Evolutionary conservation across 2,797 vertebrate species (phyloP).

Genomic region (Netta rufina): DNA sequence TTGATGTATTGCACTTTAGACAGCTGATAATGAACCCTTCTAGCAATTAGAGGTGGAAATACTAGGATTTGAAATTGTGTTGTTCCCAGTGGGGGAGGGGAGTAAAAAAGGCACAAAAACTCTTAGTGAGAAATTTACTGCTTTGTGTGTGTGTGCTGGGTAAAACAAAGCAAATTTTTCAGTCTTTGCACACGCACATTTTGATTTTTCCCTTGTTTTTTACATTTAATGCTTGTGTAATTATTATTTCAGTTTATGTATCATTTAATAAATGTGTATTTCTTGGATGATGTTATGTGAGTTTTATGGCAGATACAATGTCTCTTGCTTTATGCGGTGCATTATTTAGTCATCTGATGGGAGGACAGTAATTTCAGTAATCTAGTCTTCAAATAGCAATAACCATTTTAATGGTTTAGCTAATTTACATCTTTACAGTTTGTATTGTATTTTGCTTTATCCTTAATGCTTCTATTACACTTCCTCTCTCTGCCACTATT

Average conservation of each 20-base stretch:
- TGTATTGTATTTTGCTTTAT: not conserved
- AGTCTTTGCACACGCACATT: not conserved
- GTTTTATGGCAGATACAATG: conserved; percentile 42
- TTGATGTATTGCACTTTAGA: conserved; percentile 81
- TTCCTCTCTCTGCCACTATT: not conserved
- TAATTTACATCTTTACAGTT: not conserved
- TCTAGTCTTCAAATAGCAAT: conserved; percentile 61
- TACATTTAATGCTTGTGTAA: conserved; percentile 19
- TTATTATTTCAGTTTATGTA: conserved; percentile 48
- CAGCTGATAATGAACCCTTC: conserved; percentile 82
- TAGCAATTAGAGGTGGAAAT: conserved; percentile 82
- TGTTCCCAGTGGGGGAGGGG: conserved; percentile 59
- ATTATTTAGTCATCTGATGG: conserved; percentile 71
- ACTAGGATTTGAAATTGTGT: conserved; percentile 76
- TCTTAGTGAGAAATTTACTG: conserved; percentile 40
- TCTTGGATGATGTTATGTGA: conserved; percentile 32
- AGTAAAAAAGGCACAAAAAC: not conserved
- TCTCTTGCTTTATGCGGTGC: conserved; percentile 52
- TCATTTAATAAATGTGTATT: conserved; percentile 59
- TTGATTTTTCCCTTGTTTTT: not conserved
- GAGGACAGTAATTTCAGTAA: conserved; percentile 69
- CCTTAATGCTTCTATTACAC: not conserved
- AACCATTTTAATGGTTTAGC: conserved; percentile 53
- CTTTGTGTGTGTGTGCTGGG: conserved; percentile 37
- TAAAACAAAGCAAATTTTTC: conserved; percentile 51